phyloP scores from a whole-genome alignment of 2,113 vertebrate genomes.

The Cheirogaleus medius region DNA sequence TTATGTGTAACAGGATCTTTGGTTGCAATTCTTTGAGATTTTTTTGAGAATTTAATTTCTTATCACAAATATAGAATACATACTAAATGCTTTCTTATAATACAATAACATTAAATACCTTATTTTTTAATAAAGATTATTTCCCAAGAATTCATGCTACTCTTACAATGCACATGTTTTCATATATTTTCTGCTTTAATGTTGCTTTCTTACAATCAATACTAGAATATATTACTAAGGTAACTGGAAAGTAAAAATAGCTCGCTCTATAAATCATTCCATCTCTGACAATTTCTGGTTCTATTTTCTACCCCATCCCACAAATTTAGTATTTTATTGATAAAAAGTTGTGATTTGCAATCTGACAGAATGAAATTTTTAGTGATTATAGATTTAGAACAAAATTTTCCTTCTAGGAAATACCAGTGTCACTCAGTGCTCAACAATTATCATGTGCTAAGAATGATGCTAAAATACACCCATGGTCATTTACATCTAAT shows the following conservation, averaged over 20 bases:
- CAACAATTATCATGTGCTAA: not conserved
- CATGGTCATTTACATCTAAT: not conserved
- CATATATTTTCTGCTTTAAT: not conserved
- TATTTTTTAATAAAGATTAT: not conserved
- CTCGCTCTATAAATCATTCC: not conserved
- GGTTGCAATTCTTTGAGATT: not conserved
- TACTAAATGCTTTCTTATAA: constrained; percentile 5
- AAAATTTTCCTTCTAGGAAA: constrained; percentile 29
- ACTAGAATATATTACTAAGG: not conserved
- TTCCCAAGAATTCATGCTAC: not conserved
- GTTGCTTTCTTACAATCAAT: not conserved
- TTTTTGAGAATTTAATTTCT: not conserved
- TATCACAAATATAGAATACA: not conserved
- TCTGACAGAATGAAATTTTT: constrained; percentile 11
- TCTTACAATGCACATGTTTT: not conserved
- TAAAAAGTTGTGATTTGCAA: not conserved
- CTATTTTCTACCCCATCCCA: not conserved
- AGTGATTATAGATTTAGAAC: not conserved
- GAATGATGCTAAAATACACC: not conserved
- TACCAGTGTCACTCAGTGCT: not conserved
- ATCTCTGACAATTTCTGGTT: constrained; percentile 2
- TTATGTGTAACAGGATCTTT: not conserved
- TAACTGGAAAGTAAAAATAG: constrained; percentile 34
- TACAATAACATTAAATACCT: not conserved
- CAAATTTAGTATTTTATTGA: not conserved